These are phyloP conservation scores for Calameuta idolon DNA, from an alignment of 2,888 invertebrate genomes.

Conservation along the genomic window DNA sequence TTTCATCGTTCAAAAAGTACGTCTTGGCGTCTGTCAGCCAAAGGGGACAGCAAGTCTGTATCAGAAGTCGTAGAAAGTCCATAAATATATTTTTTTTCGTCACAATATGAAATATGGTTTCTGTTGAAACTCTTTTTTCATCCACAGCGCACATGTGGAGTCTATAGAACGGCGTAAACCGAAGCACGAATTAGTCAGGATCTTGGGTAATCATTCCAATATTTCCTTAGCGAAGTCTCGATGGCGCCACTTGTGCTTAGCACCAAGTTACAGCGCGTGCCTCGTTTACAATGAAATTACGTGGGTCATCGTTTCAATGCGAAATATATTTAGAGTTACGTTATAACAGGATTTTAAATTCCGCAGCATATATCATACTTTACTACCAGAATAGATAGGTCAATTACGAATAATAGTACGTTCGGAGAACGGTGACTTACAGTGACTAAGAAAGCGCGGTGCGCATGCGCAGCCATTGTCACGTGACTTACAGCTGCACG, in stretches of 20 bases:
- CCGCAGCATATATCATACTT: neutral
- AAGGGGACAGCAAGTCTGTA: neutral
- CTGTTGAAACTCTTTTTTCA: constrained; percentile 13
- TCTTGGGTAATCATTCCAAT: neutral
- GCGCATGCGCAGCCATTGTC: neutral
- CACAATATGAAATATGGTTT: constrained; percentile 15
- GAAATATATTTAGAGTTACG: neutral
- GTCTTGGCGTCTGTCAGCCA: neutral
- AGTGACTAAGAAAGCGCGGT: neutral
- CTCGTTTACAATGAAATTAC: neutral
- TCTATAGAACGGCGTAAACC: neutral
- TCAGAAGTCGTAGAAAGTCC: neutral
- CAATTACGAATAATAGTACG: neutral
- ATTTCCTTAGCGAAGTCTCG: neutral
- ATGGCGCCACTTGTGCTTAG: neutral
- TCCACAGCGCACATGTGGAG: constrained; percentile 13
- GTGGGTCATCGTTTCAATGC: neutral
- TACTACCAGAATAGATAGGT: neutral
- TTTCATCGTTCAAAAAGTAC: neutral
- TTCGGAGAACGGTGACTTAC: neutral
- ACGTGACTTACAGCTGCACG: neutral
- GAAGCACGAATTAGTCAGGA: neutral
- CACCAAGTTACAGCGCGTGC: too few species aligned
- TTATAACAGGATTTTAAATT: neutral
- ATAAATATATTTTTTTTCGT: constrained; percentile 15